A percentile compares a stretch with the other conserved stretches of the same genome.
Conservation (phyloP, 1,140 invertebrate genomes). For the Neodiprion pinetum region DNA sequence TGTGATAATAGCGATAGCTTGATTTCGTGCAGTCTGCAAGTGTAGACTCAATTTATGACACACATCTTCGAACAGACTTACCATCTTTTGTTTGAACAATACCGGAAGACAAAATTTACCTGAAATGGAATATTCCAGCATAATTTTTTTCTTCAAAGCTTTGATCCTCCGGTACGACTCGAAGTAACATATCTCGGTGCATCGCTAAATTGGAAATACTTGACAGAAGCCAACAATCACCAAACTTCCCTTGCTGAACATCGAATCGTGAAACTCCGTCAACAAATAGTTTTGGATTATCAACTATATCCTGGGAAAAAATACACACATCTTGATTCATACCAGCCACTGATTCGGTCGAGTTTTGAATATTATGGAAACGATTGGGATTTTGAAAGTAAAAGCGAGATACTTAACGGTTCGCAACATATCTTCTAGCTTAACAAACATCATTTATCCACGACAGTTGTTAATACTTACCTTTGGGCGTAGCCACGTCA, state of each 20-base stretch:
- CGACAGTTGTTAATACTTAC: slow-evolving; percentile 56
- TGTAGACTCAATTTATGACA: too few relatives aligned
- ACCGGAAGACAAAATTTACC: slow-evolving; percentile 60
- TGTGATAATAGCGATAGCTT: background rate
- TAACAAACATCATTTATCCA: background rate
- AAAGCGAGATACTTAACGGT: background rate
- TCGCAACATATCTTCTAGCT: background rate
- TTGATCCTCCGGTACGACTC: slow-evolving; percentile 95
- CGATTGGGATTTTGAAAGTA: slow-evolving; percentile 22
- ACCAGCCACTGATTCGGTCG: too few relatives aligned
- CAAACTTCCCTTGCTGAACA: slow-evolving; percentile 95
- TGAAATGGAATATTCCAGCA: slow-evolving; percentile 92
- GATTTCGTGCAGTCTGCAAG: background rate
- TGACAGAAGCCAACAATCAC: slow-evolving; percentile 97
- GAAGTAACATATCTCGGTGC: slow-evolving; percentile 85
- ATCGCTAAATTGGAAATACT: slow-evolving; percentile 95
- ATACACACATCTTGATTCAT: background rate
- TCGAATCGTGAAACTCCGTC: slow-evolving; percentile 96
- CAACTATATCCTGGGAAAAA: slow-evolving; percentile 81
- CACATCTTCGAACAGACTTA: too few relatives aligned
- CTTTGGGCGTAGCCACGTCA: slow-evolving; percentile 84
- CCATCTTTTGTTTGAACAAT: background rate
- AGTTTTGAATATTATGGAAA: slow-evolving; percentile 11
- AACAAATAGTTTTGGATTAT: slow-evolving; percentile 89
- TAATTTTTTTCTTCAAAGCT: slow-evolving; percentile 87